Evolutionary conservation across 1,140 invertebrate species (phyloP).

Genomic region (Zophobas morio): DNA sequence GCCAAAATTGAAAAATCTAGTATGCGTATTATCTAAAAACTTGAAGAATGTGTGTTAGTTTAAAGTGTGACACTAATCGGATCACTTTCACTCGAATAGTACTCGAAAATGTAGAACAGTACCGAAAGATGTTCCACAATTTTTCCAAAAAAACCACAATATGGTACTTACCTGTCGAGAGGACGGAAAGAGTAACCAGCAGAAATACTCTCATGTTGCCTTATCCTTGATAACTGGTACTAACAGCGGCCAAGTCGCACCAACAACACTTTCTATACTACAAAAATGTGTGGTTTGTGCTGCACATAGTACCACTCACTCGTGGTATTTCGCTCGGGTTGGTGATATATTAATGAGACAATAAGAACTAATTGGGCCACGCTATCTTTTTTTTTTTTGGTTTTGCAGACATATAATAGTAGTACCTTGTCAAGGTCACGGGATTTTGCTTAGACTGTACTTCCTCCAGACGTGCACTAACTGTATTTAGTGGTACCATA

Average conservation of each 20-base stretch:
- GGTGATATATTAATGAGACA: slow-evolving; percentile 14
- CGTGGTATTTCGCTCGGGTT: slow-evolving; percentile 49
- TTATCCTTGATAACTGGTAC: slow-evolving; percentile 59
- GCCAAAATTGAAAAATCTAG: too few species aligned
- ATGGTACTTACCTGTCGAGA: slow-evolving; percentile 45
- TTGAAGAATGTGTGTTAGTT: too few species aligned
- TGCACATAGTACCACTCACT: slow-evolving; percentile 50
- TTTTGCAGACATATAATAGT: too few species aligned
- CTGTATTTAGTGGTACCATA: too few species aligned
- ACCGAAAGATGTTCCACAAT: background rate
- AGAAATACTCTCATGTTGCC: slow-evolving; percentile 57
- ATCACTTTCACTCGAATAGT: background rate
- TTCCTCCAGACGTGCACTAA: too few species aligned
- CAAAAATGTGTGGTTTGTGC: slow-evolving; percentile 22
- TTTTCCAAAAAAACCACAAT: background rate
- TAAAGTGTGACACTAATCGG: background rate
- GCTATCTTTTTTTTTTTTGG: background rate
- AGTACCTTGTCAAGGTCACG: too few species aligned
- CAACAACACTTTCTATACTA: slow-evolving; percentile 52
- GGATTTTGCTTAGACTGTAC: too few species aligned
- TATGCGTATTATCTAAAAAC: too few species aligned
- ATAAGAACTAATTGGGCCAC: background rate
- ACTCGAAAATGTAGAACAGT: background rate
- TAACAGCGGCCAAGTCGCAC: slow-evolving; percentile 41
- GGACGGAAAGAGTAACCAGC: slow-evolving; percentile 47